phyloP scores from a whole-genome alignment of 2,888 invertebrate genomes.

The Muscina levida region DNA sequence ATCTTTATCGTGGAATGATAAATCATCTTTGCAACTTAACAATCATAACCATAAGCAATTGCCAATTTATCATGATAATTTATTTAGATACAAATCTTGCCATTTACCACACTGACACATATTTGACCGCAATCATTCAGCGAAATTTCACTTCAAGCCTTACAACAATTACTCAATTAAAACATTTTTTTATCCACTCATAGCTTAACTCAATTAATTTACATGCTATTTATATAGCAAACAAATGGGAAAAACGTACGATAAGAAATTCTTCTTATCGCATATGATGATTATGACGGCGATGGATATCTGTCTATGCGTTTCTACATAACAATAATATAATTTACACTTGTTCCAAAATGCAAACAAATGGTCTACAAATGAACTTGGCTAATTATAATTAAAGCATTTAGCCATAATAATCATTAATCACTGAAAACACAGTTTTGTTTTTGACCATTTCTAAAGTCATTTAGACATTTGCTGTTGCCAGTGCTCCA shows the following conservation, averaged over 20 bases:
- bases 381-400: slow-evolving; percentile 39
- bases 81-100: too few relatives aligned
- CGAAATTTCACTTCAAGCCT: not conserved
- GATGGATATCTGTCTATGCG: too few relatives aligned
- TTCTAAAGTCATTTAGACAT: slow-evolving; percentile 14
- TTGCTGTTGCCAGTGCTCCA: slow-evolving; percentile 36
- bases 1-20: too few relatives aligned
- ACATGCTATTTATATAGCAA: too few relatives aligned
- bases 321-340: not conserved
- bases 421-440: slow-evolving; percentile 49
- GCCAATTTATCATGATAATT: too few relatives aligned
- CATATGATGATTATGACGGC: too few relatives aligned
- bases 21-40: too few relatives aligned
- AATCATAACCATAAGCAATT: too few relatives aligned
- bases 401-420: slow-evolving; percentile 17
- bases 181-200: not conserved
- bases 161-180: not conserved
- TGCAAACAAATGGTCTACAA: slow-evolving; percentile 14
- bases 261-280: too few relatives aligned
- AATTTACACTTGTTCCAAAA: slow-evolving; percentile 30
- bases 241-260: too few relatives aligned
- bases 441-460: not conserved
- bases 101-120: not conserved
- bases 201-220: not conserved
- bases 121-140: not conserved